Evolutionary conservation across 1,140 invertebrate genomes (phyloP).

Genomic region (Eurytemora carolleeae): DNA sequence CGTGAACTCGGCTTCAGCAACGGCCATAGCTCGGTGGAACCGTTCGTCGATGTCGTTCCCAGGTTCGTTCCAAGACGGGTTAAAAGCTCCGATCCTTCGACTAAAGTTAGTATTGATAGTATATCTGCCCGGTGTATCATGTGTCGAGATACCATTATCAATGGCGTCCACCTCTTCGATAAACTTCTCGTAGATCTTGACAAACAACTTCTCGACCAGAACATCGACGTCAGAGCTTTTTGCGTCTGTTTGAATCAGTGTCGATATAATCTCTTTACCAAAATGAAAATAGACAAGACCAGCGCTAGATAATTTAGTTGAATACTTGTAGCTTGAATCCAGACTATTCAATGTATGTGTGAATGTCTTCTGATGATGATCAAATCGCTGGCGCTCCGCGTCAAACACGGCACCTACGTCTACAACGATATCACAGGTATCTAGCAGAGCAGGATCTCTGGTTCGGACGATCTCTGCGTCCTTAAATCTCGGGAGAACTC

Average conservation of each 20-base stretch:
- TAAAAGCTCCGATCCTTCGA: conserved; percentile 49
- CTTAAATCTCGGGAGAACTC: conserved; percentile 3
- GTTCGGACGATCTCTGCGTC: conserved; percentile 25
- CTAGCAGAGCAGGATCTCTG: conserved; percentile 40
- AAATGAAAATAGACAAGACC: conserved; percentile 82
- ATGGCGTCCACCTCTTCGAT: conserved; percentile 88
- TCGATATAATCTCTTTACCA: conserved; percentile 53
- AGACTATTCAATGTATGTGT: conserved; percentile 16
- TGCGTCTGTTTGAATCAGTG: conserved; percentile 21
- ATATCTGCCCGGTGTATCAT: conserved; percentile 40
- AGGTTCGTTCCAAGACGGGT: conserved; percentile 63
- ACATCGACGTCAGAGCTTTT: conserved; percentile 1
- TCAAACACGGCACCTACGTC: conserved; percentile 85
- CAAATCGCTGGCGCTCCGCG: conserved; percentile 51
- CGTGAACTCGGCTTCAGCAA: neutral
- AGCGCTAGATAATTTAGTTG: conserved; percentile 33
- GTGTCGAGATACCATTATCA: conserved; percentile 77
- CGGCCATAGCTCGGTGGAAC: conserved; percentile 36
- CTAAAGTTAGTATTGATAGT: conserved; percentile 54
- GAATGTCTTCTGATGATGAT: conserved; percentile 70
- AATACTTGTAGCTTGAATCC: neutral
- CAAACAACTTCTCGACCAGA: neutral
- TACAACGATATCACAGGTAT: conserved; percentile 77
- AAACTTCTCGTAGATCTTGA: conserved; percentile 56
- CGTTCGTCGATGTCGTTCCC: conserved; percentile 23